A percentile compares a stretch with the other conserved stretches of the same genome.
phyloP scores from a whole-genome alignment of 2,113 vertebrate species.

The Melanocharis versteri region DNA sequence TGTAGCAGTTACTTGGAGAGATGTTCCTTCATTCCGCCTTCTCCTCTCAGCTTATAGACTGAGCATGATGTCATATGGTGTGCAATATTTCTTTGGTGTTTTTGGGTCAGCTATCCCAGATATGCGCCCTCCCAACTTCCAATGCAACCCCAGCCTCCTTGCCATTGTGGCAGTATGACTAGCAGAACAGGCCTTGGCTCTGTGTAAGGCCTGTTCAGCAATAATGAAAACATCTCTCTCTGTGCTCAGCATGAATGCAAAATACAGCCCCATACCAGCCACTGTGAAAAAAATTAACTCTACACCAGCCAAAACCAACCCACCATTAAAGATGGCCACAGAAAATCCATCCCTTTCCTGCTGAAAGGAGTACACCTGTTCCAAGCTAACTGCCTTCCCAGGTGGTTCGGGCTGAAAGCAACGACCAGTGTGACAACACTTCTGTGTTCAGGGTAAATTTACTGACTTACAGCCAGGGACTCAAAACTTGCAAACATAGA shows the following conservation, averaged over 20 bases:
- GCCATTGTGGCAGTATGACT: rapidly evolving
- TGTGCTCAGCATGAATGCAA: not conserved
- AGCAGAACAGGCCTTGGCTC: not conserved
- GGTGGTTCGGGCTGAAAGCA: not conserved
- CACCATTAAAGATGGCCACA: rapidly evolving
- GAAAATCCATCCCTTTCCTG: not conserved
- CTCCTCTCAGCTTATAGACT: not conserved
- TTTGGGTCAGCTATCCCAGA: not conserved
- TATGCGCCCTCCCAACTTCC: not conserved
- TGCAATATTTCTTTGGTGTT: not conserved
- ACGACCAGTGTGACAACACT: rapidly evolving
- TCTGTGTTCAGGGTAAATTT: not conserved
- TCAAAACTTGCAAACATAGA: not conserved
- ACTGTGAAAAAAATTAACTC: not conserved
- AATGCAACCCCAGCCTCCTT: not conserved
- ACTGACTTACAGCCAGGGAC: not conserved
- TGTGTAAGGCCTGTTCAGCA: not conserved
- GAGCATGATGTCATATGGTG: not conserved
- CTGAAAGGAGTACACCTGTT: not conserved
- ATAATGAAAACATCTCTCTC: not conserved
- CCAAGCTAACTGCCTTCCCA: not conserved
- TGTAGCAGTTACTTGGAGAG: not conserved
- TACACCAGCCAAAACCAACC: not conserved
- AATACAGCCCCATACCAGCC: not conserved
- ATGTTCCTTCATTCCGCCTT: not conserved